A percentile compares a stretch with the other conserved stretches of the same genome.
These are phyloP conservation scores for Microcaecilia unicolor DNA, from an alignment of 2,797 vertebrate species.

Conservation along the genomic window DNA sequence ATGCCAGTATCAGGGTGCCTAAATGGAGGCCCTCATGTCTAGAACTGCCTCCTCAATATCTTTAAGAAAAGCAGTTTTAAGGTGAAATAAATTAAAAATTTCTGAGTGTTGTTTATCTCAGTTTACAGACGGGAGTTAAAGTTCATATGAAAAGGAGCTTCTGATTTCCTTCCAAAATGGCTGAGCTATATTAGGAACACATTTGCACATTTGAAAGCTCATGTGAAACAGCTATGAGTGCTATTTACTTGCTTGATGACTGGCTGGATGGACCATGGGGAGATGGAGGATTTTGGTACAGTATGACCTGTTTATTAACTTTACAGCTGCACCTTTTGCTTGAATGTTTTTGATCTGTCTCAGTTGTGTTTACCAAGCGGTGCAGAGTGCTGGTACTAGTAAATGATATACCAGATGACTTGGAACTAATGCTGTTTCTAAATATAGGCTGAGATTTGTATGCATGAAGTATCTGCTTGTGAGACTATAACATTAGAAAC, in stretches of 20 bases:
- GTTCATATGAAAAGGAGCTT: constrained; percentile 24
- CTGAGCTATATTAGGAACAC: constrained; percentile 10
- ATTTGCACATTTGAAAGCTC: constrained; percentile 35
- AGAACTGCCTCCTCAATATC: too few species aligned
- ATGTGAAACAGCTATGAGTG: constrained; percentile 59
- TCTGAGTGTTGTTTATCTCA: constrained; percentile 11
- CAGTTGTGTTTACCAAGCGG: constrained; percentile 24
- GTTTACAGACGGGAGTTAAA: constrained; percentile 14
- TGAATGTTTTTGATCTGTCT: constrained; percentile 4
- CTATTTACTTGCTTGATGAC: constrained; percentile 55
- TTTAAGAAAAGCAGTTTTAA: neutral
- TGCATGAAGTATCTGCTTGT: constrained; percentile 3
- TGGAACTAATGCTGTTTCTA: constrained; percentile 32
- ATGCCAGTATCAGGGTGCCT: too few species aligned
- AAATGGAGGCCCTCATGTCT: too few species aligned
- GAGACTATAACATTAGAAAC: neutral
- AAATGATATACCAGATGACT: constrained; percentile 26
- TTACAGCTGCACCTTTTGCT: neutral
- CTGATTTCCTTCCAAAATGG: constrained; percentile 28
- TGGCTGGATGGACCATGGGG: constrained; percentile 84
- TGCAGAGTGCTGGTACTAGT: constrained; percentile 6
- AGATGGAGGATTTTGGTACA: constrained; percentile 87
- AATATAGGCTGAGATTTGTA: constrained; percentile 27
- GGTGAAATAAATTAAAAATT: neutral
- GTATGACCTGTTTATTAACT: constrained; percentile 16